Evolutionary conservation across 2,888 invertebrate genomes (phyloP), one percentile per base, ranked within the genome.

Genomic region (Galerucella nymphaeae): DNA sequence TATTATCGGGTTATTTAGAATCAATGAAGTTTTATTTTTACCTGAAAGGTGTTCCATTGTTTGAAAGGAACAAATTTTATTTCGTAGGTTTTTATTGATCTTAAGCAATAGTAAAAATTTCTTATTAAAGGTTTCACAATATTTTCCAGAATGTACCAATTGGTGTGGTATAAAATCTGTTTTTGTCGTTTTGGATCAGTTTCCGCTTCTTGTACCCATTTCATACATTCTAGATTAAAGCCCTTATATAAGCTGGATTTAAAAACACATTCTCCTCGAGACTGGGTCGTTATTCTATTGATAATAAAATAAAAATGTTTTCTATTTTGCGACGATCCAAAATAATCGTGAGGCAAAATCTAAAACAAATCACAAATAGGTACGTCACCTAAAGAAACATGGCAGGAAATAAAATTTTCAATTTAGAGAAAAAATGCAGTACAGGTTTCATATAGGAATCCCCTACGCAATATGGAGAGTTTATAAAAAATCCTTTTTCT

Each of bases 41-140:
- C 62, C 66, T 62, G 57, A 55, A 79, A 79, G 14, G 62, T 68
- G 14, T 75, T 71, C 78, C 78, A 80, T 48, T 78, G 62, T 41
- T 53, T 30, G 66, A 65, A 76, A 16, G 72, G 70, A 38, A 79
- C 68, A 53, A 79, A 78, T 65, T 66, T 71, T 1, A 79, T 70
- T 71, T 76, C 76, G 45, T 80, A 71, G 14, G 73, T 66, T 45
- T 70, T 71, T 20, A 66, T 38, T 14, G 71, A 70, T 67, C 67
- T 73, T 0, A 78, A 61, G 8, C 76, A 71, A 63, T 78, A 73
- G 64, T 78, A 80, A 71, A 76, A 78, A 62, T 75, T 74, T 14
- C 59, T 67, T n/a, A 80, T 76, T 11, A 79, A 70, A 10, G 79
- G 80, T 66, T 79, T 79, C 11, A 80, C 76, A 20, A 78, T 70